phyloP scores from a whole-genome alignment of 2,797 vertebrate species.

The Spheniscus humboldti region DNA sequence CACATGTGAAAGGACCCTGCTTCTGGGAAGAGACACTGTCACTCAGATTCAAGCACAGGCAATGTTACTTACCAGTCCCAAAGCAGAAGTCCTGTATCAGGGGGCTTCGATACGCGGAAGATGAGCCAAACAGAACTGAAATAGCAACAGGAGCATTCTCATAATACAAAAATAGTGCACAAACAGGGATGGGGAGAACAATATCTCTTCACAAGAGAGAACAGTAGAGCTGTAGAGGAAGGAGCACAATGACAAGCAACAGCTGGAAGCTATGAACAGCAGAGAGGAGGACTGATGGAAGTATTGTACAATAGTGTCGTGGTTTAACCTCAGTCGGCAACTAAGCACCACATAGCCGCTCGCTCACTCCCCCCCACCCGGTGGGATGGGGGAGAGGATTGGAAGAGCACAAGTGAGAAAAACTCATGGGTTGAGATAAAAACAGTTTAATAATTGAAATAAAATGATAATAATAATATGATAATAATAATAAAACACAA shows the following conservation, averaged over 20 bases:
- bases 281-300: neutral
- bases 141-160: neutral
- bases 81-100: neutral
- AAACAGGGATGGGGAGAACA: neutral
- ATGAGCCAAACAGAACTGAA: constrained; percentile 35
- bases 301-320: neutral
- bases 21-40: neutral
- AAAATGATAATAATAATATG: no score
- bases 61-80: neutral
- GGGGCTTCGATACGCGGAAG: neutral
- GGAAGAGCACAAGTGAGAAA: no score
- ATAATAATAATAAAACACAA: no score
- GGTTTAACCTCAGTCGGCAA: no score
- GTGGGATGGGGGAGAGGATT: no score
- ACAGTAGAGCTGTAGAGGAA: neutral
- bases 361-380: no score
- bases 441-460: no score
- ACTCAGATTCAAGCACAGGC: neutral
- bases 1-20: neutral
- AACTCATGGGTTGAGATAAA: no score
- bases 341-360: no score
- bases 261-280: neutral
- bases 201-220: neutral
- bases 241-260: neutral
- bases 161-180: constrained; percentile 10